phyloP scores from a whole-genome alignment of 2,888 invertebrate species.

The Nephrotoma flavescens region DNA sequence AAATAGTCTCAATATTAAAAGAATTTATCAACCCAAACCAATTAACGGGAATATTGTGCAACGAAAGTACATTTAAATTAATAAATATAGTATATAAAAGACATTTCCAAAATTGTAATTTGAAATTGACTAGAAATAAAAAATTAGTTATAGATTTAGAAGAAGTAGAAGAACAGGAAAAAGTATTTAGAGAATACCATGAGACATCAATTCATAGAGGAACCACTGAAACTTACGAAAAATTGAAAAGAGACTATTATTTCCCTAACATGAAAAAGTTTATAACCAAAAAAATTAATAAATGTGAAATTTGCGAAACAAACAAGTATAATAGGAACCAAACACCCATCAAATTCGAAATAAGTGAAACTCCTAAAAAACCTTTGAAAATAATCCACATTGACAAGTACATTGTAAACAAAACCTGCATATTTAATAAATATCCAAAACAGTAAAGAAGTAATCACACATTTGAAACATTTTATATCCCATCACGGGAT shows the following conservation, averaged over 20 bases:
- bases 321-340: not conserved
- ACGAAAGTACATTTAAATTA: too few relatives aligned
- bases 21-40: too few relatives aligned
- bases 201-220: not conserved
- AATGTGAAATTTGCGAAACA: not conserved
- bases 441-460: too few relatives aligned
- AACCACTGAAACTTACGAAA: not conserved
- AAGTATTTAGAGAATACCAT: not conserved
- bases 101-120: not conserved
- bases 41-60: too few relatives aligned
- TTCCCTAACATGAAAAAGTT: not conserved
- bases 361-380: too few relatives aligned
- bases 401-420: too few relatives aligned
- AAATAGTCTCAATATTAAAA: too few relatives aligned
- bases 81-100: too few relatives aligned
- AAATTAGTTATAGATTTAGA: not conserved
- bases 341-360: not conserved
- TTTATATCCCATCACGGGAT: not conserved
- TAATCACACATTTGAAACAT: too few relatives aligned
- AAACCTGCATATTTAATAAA: too few relatives aligned
- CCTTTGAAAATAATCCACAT: too few relatives aligned
- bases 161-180: not conserved
- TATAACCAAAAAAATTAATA: not conserved
- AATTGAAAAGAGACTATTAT: not conserved
- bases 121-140: not conserved